phyloP scores from a whole-genome alignment of 2,797 vertebrate species.

The Diplodus puntazzo region DNA sequence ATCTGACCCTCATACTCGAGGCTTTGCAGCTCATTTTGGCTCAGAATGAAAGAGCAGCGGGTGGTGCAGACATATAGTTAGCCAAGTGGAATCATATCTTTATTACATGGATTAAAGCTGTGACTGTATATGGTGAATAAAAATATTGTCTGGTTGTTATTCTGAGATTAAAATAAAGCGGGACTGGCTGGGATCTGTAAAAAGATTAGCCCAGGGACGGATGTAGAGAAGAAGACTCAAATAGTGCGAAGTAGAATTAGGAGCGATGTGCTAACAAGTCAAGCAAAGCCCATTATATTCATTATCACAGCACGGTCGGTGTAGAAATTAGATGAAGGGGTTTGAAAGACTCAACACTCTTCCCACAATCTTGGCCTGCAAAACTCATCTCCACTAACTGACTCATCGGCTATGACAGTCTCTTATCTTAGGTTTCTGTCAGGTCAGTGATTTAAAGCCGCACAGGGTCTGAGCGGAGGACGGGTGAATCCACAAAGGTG shows the following conservation, averaged over 20 bases:
- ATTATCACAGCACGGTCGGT: not conserved
- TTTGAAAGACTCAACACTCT: conserved; percentile 21
- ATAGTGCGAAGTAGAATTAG: conserved; percentile 10
- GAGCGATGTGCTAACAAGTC: conserved; percentile 36
- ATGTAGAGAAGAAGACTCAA: conserved; percentile 3
- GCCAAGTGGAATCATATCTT: conserved; percentile 41
- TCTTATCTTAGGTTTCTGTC: conserved; percentile 43
- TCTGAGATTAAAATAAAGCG: conserved; percentile 57
- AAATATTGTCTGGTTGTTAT: conserved; percentile 27
- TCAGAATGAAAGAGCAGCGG: conserved; percentile 10
- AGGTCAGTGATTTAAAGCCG: conserved; percentile 52
- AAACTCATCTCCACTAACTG: conserved; percentile 17
- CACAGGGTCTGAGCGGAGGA: conserved; percentile 24
- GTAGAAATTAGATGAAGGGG: conserved; percentile 13
- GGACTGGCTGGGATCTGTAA: not conserved
- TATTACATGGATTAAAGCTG: conserved; percentile 36
- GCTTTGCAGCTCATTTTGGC: conserved; percentile 36
- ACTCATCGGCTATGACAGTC: conserved; percentile 15
- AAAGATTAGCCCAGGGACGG: not conserved
- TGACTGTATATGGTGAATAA: conserved; percentile 55
- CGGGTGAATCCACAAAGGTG: conserved; percentile 11
- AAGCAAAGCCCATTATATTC: conserved; percentile 20
- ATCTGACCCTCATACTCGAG: conserved; percentile 40
- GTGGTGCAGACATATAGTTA: conserved; percentile 22
- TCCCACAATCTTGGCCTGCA: conserved; percentile 4